Base-by-base conservation (phyloP, 1,140 invertebrate genomes). In the Drosophila melanogaster region DNA sequence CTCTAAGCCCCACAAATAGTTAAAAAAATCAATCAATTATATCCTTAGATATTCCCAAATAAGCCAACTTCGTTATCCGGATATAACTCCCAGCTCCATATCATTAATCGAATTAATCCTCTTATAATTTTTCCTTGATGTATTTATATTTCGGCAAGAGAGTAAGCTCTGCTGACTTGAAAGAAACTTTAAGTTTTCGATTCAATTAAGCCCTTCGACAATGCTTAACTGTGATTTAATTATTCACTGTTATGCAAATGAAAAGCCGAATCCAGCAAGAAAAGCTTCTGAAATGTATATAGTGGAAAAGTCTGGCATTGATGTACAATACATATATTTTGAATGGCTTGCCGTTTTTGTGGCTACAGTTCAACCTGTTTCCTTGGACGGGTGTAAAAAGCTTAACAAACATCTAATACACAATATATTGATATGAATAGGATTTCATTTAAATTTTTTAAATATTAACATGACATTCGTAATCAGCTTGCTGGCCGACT, bases 71-170 rank as follows among this genome's bases (percentile, higher is more conserved):
- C 17, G 14, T 30, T 37, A 22, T 1, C 30, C 0, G 1, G 1
- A 22, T 59, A 41, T 33, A 41, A n/a, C n/a, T 12, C 22, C 4
- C n/a, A 30, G 65, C 64, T 30, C 30, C 30, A 30, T 30, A 64
- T 81, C 81, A 86, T 86, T 70, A 86, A 87, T 86, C 81, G 87
- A 79, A 79, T 0, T 11, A 14, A 38, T 7, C 30, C 49, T 24
- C 38, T 54, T 40, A 30, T 17, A 22, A 33, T 40, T 35, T 33
- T 24, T 53, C 24, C 24, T 15, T 30, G 54, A 19, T 30, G 15
- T 12, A 38, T 22, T 22, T 22, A 22, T 22, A n/a, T 40, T 11
- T 24, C 4, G 44, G 12, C 12, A 47, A 4, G 22, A n/a, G 6
- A 22, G 24, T 47, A n/a, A 47, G 22, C 14, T 7, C 15, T 22